Percentiles rank a stretch among this genome's conserved stretches.
phyloP scores from a whole-genome alignment of 2,797 vertebrate genomes.

The Neopelma chrysocephalum region DNA sequence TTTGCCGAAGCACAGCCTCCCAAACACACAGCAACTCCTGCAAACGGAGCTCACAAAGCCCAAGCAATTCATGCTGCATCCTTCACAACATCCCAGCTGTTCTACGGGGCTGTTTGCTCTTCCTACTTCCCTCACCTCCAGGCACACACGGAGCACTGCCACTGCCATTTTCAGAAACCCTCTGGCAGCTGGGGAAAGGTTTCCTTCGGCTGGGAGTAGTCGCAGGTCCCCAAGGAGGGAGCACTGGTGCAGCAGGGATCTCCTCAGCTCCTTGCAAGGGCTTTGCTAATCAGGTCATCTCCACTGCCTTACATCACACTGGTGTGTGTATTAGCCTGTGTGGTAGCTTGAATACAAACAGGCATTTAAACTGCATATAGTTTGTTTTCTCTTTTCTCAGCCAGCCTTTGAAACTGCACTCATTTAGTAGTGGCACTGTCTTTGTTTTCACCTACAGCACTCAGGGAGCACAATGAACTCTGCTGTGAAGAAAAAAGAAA shows the following conservation, averaged over 20 bases:
- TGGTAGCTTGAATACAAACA: not conserved
- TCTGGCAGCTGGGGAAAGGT: constrained; percentile 30
- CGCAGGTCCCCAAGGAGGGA: constrained; percentile 68
- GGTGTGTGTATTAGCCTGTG: not conserved
- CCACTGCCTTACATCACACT: not conserved
- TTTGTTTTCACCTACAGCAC: constrained; percentile 1
- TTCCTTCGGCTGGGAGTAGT: constrained; percentile 68
- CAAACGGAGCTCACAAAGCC: not conserved
- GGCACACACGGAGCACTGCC: not conserved
- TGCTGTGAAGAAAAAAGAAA: not conserved
- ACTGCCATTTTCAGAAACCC: constrained; percentile 26
- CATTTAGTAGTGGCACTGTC: not conserved
- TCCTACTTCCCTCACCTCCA: not conserved
- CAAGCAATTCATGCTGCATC: not conserved
- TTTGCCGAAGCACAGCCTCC: not conserved
- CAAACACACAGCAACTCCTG: not conserved
- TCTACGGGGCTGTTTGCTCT: not conserved
- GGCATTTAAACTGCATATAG: not conserved
- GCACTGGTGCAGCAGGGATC: constrained; percentile 57
- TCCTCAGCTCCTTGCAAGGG: not conserved
- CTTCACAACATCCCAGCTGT: not conserved
- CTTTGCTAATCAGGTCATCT: constrained; percentile 36
- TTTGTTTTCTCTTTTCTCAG: constrained; percentile 5
- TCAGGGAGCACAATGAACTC: not conserved
- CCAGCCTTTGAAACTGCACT: not conserved